Evolutionary conservation across 2,113 vertebrate species (phyloP).

Genomic region (Brienomyrus brachyistius): DNA sequence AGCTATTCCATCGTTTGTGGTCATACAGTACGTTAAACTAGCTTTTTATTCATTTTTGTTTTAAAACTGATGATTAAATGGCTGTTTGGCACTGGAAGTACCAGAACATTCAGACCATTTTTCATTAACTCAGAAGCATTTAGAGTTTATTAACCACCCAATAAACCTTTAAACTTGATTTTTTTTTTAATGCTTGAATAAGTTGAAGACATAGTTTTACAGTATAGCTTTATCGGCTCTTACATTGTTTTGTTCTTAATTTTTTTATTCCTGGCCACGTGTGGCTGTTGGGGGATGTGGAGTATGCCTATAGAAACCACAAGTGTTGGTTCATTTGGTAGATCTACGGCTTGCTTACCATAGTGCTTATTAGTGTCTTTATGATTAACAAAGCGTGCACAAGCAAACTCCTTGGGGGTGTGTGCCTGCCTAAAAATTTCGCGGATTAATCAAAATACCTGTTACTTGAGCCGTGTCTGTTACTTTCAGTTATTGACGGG

Average conservation of each 20-base stretch:
- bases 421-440: not conserved
- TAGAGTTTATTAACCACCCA: not conserved
- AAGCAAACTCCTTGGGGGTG: not conserved
- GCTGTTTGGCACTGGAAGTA: not conserved
- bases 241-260: not conserved
- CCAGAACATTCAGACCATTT: not conserved
- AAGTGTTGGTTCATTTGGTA: not conserved
- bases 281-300: not conserved
- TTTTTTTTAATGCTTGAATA: not conserved
- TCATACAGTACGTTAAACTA: not conserved
- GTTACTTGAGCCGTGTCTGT: not conserved
- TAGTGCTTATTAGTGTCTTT: not conserved
- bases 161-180: constrained; percentile 6
- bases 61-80: not conserved
- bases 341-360: not conserved
- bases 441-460: constrained; percentile 6
- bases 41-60: not conserved
- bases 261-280: not conserved
- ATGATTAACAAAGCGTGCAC: constrained; percentile 7
- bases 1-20: not conserved
- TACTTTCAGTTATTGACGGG: constrained; percentile 19
- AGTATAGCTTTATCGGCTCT: not conserved
- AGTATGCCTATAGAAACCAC: not conserved
- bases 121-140: not conserved
- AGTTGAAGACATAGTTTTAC: not conserved